These are phyloP conservation scores for Nemopilema nomurai DNA, from an alignment of 30 jellyfish, hydroid and myxozoan genomes.

Conservation along the genomic window DNA sequence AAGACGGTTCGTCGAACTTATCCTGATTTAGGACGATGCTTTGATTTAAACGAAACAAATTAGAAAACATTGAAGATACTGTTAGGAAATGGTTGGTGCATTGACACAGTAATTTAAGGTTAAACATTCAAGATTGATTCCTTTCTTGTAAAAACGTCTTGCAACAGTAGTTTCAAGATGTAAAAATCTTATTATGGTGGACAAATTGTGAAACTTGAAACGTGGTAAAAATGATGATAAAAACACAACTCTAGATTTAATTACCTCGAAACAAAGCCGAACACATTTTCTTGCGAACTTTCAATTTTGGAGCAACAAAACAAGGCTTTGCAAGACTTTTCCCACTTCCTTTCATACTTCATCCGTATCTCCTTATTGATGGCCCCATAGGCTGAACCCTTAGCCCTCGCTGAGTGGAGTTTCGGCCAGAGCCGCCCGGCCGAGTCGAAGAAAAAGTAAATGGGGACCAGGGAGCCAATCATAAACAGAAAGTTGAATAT, in stretches of 20 bases:
- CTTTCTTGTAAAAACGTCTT: no score
- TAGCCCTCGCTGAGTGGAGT: slow-evolving; percentile 32
- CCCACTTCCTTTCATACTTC: slow-evolving; percentile 76
- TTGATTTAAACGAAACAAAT: no score
- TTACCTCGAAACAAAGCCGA: slow-evolving; percentile 81
- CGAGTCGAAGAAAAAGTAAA: slow-evolving; percentile 75
- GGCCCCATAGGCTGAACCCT: slow-evolving; percentile 63
- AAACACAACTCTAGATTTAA: neutral
- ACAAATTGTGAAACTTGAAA: no score
- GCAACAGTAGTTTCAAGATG: no score
- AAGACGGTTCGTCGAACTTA: no score
- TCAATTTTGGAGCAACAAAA: slow-evolving; percentile 87
- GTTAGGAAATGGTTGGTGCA: no score
- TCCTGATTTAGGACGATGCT: no score
- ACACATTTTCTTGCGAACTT: slow-evolving; percentile 74
- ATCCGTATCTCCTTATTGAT: slow-evolving; percentile 42
- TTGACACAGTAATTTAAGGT: no score
- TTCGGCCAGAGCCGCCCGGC: slow-evolving; percentile 87
- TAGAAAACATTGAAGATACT: no score
- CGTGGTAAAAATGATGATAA: neutral
- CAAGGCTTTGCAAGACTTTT: slow-evolving; percentile 60
- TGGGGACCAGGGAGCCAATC: slow-evolving; percentile 53
- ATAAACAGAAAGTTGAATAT: slow-evolving; percentile 56
- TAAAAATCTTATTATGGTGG: no score
- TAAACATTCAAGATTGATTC: no score